Conservation (phyloP, 1,140 invertebrate species). For the Pogonognathellus flavescens region DNA sequence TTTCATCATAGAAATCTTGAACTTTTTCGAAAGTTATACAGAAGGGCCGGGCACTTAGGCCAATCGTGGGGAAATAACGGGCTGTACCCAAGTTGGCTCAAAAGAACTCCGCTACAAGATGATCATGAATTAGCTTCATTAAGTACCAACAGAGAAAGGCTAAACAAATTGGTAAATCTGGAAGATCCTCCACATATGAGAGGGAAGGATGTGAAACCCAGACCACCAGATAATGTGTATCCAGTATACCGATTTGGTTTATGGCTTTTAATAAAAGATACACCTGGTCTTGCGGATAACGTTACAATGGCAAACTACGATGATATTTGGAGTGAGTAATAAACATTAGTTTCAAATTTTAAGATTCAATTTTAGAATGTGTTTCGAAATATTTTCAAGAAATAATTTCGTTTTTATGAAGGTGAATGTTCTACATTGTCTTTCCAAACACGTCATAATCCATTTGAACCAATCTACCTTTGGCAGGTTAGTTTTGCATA, state of each 20-base stretch:
- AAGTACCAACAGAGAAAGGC: background rate
- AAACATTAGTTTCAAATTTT: background rate
- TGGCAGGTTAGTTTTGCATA: constrained; percentile 59
- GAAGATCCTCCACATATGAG: constrained; percentile 16
- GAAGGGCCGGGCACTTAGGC: constrained; percentile 59
- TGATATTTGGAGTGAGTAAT: constrained; percentile 51
- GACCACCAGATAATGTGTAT: constrained; percentile 53
- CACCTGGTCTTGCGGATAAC: constrained; percentile 15
- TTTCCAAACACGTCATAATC: constrained; percentile 63
- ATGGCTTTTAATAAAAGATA: constrained; percentile 61
- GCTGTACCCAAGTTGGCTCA: constrained; percentile 54
- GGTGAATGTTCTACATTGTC: constrained; percentile 25
- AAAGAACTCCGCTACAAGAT: background rate
- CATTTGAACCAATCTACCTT: constrained; percentile 61
- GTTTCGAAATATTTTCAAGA: no score
- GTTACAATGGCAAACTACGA: constrained; percentile 60
- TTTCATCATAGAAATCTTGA: constrained; percentile 5
- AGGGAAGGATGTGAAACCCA: constrained; percentile 24
- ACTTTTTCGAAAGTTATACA: constrained; percentile 55
- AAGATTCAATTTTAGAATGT: no score
- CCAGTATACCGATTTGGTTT: constrained; percentile 60
- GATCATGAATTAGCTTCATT: background rate
- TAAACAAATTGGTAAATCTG: background rate
- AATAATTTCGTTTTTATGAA: constrained; percentile 41
- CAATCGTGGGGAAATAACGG: constrained; percentile 59